Evolutionary conservation across 1,140 invertebrate genomes (phyloP), one percentile per base, ranked within the genome.

Genomic region (Chelonus insularis): DNA sequence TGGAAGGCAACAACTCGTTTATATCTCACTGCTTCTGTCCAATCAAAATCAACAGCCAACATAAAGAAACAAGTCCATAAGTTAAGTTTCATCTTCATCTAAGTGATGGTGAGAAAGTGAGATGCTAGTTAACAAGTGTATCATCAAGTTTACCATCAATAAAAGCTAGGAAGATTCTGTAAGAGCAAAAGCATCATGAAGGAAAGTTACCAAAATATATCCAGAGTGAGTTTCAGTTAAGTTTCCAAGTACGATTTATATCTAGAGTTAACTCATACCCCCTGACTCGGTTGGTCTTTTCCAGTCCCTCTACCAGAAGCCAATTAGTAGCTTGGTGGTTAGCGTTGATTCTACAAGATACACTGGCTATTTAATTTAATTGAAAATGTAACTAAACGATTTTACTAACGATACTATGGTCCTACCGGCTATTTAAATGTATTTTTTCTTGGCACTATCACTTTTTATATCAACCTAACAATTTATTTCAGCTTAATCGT

Each of bases 1-100:
- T 62, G 61, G 39, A 81, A 81, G 4, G 75, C 68, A 20, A 80
- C 39, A n/a, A 68, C 55, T 52, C 79, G 74, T 48, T 65, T 74
- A 52, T 47, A 32, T 37, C 67, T 68, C 9, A 57, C 20, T n/a
- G n/a, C 39, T 3, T 64, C 55, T 57, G 55, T 57, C 12, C 16
- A 21, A 21, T 23, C 43, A 18, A 21, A 9, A 5, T 16, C 14
- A 48, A 16, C 55, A 47, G 25, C 43, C 21, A 60, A 37, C 65
- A 71, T 39, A 69, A 37, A 71, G 16, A 41, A 57, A 48, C 12
- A 43, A 8, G 12, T 18, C 55, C 58, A 66, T 68, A 63, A 74
- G 57, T 65, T 67, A 48, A 47, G 68, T 59, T 25, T 63, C 64
- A n/a, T n/a, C n/a, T n/a, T n/a, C n/a, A n/a, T n/a, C 69, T 70